Evolutionary conservation across 2,113 vertebrate species (phyloP), one percentile per base, ranked within the genome.

Genomic region (Tricholaema leucomelas): DNA sequence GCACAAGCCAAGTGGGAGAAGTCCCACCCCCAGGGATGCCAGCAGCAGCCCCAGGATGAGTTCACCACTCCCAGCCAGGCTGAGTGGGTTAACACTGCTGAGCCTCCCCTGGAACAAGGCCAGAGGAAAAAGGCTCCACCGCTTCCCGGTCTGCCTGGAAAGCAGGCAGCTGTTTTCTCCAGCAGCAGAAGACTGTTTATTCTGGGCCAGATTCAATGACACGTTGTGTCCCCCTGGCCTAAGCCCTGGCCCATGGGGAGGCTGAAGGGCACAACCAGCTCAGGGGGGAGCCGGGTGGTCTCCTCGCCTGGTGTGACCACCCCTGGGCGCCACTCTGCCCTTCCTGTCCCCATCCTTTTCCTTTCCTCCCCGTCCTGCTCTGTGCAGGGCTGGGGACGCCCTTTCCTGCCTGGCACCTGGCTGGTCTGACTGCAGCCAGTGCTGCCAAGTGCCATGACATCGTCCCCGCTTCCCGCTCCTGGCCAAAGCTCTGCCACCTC

Each of bases 361-460:
- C 93, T 95, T 40, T 88, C 85, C 80, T 81, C 27, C 38, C 23
- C 0, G 3, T 91, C 70, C 82, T 25, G 23, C 93, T 84, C 59
- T 10, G 7, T 4, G n/a, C 12, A 2, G 81, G 85, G 73, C 71
- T 74, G 92, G 91, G 91, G 93, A 90, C 93, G 72, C 95, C 96
- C 92, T 96, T 97, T 96, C 95, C 96, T 95, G 94, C 94, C 90
- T 96, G 94, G 94, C 92, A 94, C 94, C 87, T 15, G 9, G 13
- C 85, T 76, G 86, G 66, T 50, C 84, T 4, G 1, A 8, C 10
- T 0, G 71, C 84, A 69, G 60, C 19, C 2, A 1, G 28, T 1
- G 58, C 79, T 5, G 18, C 79, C 8, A 8, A 52, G 54, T 6
- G 1, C 67, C 33, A 17, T 3, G 1, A 3, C 65, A 2, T 11